Conservation (phyloP, 2,113 vertebrate species). For the Petrocephalus microphthalmus region DNA sequence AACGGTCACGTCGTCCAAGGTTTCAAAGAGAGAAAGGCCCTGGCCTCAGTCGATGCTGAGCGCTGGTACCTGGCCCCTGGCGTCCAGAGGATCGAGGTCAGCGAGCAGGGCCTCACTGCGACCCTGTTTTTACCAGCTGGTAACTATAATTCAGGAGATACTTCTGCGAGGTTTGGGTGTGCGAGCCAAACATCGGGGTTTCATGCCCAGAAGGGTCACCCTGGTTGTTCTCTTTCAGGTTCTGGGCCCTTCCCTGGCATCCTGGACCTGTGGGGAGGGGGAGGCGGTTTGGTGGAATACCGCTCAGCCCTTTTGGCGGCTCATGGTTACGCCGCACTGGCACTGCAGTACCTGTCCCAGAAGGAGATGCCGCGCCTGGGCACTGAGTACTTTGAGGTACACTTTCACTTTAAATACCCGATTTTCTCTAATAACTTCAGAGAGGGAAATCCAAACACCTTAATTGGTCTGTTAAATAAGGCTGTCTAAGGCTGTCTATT, state of each 20-base stretch:
- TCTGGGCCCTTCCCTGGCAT: conserved; percentile 60
- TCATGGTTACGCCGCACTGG: conserved; percentile 50
- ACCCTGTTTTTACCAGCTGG: conserved; percentile 61
- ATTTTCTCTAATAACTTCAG: not conserved
- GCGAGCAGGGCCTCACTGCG: conserved; percentile 42
- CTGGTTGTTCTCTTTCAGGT: conserved; percentile 42
- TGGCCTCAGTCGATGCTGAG: conserved; percentile 48
- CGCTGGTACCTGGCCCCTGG: conserved; percentile 63
- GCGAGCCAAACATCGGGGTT: not conserved
- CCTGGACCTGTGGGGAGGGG: conserved; percentile 65
- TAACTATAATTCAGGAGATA: conserved; percentile 24
- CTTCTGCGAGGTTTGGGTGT: not conserved
- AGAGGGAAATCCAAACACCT: not conserved
- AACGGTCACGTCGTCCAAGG: conserved; percentile 39
- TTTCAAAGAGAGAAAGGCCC: conserved; percentile 39
- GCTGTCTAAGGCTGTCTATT: not conserved
- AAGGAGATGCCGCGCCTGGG: not conserved
- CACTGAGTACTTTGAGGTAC: conserved; percentile 52
- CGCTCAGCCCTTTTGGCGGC: conserved; percentile 56
- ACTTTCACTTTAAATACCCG: not conserved
- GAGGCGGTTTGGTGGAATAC: conserved; percentile 61
- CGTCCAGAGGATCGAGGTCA: conserved; percentile 44
- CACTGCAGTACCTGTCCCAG: conserved; percentile 47
- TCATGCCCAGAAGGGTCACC: not conserved
- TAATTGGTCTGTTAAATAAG: not conserved